These are phyloP conservation scores for Laticauda laticaudata DNA, from an alignment of 2,113 vertebrate genomes.

Conservation along the genomic window DNA sequence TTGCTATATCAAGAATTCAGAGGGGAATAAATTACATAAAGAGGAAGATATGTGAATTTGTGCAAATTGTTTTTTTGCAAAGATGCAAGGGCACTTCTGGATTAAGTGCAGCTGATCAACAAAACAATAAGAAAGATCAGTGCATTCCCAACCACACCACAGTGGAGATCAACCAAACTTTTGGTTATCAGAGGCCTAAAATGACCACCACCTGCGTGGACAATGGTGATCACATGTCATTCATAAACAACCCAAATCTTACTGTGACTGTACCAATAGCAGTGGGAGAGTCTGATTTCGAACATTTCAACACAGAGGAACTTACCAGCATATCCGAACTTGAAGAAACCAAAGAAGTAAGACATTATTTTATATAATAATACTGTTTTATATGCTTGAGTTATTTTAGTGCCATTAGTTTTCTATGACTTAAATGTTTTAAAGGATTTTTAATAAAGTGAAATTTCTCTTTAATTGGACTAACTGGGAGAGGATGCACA, in stretches of 20 bases:
- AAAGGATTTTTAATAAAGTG: neutral
- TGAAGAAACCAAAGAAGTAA: conserved; percentile 84
- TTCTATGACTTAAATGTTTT: neutral
- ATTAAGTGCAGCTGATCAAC: conserved; percentile 70
- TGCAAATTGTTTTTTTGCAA: conserved; percentile 70
- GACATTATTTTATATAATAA: conserved; percentile 28
- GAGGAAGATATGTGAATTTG: conserved; percentile 67
- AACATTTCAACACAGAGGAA: conserved; percentile 90
- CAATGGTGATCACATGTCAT: conserved; percentile 75
- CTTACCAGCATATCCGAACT: conserved; percentile 89
- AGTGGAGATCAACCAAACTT: conserved; percentile 77
- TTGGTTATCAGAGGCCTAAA: conserved; percentile 68
- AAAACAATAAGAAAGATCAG: conserved; percentile 71
- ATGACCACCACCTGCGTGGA: conserved; percentile 74
- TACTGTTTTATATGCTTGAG: neutral
- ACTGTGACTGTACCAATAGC: conserved; percentile 93
- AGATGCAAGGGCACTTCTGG: conserved; percentile 68
- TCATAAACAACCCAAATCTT: conserved; percentile 86
- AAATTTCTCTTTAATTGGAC: neutral
- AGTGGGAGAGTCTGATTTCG: conserved; percentile 91
- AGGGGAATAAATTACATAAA: conserved; percentile 77
- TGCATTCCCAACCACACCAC: conserved; percentile 74
- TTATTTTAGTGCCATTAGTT: neutral
- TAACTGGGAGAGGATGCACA: neutral
- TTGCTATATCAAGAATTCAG: conserved; percentile 86